These are phyloP conservation scores for Crocodylus rhombifer DNA, from an alignment of 2,797 vertebrate species.

Conservation along the genomic window DNA sequence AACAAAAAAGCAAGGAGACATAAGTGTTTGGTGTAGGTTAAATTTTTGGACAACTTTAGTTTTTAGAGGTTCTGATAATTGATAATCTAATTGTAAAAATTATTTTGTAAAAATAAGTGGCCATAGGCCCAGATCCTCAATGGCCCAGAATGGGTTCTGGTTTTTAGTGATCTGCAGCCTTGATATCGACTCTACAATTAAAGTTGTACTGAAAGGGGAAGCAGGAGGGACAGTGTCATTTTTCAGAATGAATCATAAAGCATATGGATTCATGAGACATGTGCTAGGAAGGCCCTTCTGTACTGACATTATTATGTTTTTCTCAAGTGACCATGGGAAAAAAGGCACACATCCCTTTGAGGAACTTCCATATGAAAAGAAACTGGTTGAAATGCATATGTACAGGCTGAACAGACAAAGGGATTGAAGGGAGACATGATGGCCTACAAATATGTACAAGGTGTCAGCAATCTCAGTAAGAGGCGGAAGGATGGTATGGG, in stretches of 20 bases:
- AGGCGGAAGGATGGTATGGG: not conserved
- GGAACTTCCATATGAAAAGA: slow-evolving; percentile 1
- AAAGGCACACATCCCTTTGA: slow-evolving; percentile 33
- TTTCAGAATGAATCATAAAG: not conserved
- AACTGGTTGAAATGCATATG: not conserved
- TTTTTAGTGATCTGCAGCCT: not conserved
- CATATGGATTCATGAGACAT: not conserved
- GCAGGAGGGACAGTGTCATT: not conserved
- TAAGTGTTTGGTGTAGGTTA: no score
- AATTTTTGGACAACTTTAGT: not conserved
- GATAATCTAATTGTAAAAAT: not conserved
- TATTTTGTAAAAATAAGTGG: not conserved
- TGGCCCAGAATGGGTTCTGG: no score
- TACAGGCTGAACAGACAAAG: not conserved
- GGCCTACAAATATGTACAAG: not conserved
- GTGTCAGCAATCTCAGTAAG: not conserved
- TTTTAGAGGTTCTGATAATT: not conserved
- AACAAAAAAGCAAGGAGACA: not conserved
- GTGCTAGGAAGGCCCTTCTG: slow-evolving; percentile 28
- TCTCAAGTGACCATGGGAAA: slow-evolving; percentile 38
- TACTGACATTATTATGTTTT: not conserved
- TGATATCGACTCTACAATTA: not conserved
- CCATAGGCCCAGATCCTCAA: no score
- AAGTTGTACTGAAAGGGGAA: not conserved
- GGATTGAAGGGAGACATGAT: not conserved